Evolutionary conservation across 2,888 invertebrate species (phyloP), one percentile per base, ranked within the genome.

Genomic region (Lasiommata megera): DNA sequence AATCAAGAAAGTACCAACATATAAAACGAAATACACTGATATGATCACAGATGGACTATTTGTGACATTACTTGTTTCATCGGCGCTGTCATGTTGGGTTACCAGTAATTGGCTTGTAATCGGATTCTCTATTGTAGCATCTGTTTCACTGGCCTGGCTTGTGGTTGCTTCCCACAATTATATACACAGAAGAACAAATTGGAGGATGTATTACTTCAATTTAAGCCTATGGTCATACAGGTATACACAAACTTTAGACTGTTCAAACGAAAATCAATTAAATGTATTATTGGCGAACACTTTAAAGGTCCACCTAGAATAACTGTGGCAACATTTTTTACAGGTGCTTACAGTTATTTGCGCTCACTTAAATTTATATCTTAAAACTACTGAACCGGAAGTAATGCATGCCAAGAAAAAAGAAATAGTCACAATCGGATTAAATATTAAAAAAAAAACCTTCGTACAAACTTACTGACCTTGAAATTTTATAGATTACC

Each of bases 191-290:
- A 93, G 87, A 63, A 93, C 95, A 63, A 96, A 94, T 72, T 95
- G 95, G 92, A 92, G 96, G 59, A 96, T 96, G 95, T 95, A 94
- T 69, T 92, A 95, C 51, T 95, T 95, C 68, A 95, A 95, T 67
- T 80, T 96, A 37, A 90, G 92, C n/a, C 70, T 93, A 55, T 88
- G 95, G 91, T 93, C 94, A 0, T 93, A 93, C 37, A 93, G 93
- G 93, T 93, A 73, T 60, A 63, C 23, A 50, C 8, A 31, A 0
- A n/a, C n/a, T n/a, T n/a, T n/a, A n/a, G n/a, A n/a, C n/a, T n/a
- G n/a, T n/a, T n/a, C n/a, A n/a, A n/a, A n/a, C n/a, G n/a, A n/a
- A n/a, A n/a, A n/a, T n/a, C n/a, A n/a, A n/a, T n/a, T n/a, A n/a
- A n/a, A n/a, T n/a, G n/a, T n/a, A n/a, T n/a, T n/a, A n/a, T n/a